Conservation (phyloP, 2,888 invertebrate species). For the Caenorhabditis imperialis region DNA sequence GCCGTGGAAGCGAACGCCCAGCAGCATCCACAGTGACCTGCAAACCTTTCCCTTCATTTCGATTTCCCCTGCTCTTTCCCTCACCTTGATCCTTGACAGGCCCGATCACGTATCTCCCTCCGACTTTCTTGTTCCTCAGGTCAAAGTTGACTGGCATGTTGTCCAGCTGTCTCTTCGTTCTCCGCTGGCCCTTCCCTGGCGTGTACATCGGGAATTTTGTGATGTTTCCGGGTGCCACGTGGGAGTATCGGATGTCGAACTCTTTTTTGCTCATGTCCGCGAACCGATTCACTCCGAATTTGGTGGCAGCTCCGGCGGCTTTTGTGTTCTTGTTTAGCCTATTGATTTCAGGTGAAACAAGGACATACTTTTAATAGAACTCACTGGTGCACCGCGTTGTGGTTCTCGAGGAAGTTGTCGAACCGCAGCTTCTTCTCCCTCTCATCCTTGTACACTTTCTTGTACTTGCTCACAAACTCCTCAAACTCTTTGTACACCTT, state of each 20-base stretch:
- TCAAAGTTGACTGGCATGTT: slow-evolving; percentile 14
- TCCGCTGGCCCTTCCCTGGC: not conserved
- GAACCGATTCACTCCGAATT: slow-evolving; percentile 26
- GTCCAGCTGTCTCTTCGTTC: slow-evolving; percentile 23
- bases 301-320: not conserved
- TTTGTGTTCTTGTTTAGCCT: slow-evolving; percentile 9
- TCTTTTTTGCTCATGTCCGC: slow-evolving; percentile 11
- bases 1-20: slow-evolving; percentile 48
- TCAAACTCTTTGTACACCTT: slow-evolving; percentile 40
- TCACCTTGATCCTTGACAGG: slow-evolving; percentile 37
- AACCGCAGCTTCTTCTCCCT: slow-evolving; percentile 32
- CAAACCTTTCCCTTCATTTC: too few species aligned
- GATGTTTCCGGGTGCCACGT: not conserved
- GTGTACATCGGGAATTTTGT: slow-evolving; percentile 15
- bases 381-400: slow-evolving; percentile 14
- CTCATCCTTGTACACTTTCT: slow-evolving; percentile 24
- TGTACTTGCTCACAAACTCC: slow-evolving; percentile 33
- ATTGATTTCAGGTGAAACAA: too few species aligned
- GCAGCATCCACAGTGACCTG: slow-evolving; percentile 29
- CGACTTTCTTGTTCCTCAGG: slow-evolving; percentile 19
- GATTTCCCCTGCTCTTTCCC: too few species aligned
- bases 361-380: too few species aligned
- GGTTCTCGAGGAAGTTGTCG: slow-evolving; percentile 5
- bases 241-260: slow-evolving; percentile 4
- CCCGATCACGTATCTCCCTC: slow-evolving; percentile 11